phyloP scores from a whole-genome alignment of 1,140 invertebrate species.

The Scaptomyza pallida region DNA sequence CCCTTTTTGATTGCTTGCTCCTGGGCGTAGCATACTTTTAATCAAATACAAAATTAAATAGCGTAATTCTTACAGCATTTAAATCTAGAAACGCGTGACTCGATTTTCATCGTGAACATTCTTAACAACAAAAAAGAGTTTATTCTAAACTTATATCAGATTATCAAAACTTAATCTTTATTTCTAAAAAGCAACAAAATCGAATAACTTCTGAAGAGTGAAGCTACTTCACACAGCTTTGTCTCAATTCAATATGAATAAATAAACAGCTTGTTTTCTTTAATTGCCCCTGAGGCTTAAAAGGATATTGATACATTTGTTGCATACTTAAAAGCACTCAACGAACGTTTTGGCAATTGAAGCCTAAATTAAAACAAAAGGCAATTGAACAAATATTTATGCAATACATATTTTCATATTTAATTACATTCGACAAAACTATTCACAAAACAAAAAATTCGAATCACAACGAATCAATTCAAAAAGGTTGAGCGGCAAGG shows the following conservation, averaged over 20 bases:
- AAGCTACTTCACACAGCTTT: no score
- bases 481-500: constrained; percentile 7
- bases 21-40: constrained; percentile 60
- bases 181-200: not conserved
- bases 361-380: constrained; percentile 34
- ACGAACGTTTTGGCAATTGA: constrained; percentile 17
- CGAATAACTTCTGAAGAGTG: not conserved
- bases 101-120: no score
- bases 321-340: not conserved
- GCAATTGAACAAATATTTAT: constrained; percentile 26
- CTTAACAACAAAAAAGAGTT: no score
- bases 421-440: constrained; percentile 39
- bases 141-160: no score
- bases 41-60: not conserved
- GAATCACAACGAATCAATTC: constrained; percentile 55
- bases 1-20: not conserved
- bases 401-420: constrained; percentile 32
- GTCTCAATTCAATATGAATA: not conserved
- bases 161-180: not conserved
- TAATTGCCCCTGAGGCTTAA: not conserved
- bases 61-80: no score
- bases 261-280: not conserved
- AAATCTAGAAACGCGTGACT: not conserved
- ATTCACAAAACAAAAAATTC: constrained; percentile 48
- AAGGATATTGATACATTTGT: constrained; percentile 1